Evolutionary conservation across 2,797 vertebrate genomes (phyloP), one percentile per base, ranked within the genome.

Genomic region (Mareca strepera): DNA sequence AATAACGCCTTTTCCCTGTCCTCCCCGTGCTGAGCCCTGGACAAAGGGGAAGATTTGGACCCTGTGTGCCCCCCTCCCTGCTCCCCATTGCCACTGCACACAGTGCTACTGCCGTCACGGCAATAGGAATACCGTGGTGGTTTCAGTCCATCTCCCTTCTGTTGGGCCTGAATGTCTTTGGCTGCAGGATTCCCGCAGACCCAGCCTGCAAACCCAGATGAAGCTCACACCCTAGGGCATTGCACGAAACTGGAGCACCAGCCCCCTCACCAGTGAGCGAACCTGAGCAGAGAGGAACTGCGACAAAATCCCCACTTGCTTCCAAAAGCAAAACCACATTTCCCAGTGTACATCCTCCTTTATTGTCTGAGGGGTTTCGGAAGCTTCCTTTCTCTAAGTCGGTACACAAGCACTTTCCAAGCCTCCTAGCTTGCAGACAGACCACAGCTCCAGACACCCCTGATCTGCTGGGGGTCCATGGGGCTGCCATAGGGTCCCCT

Each of bases 41-140:
- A 18, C 1, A 2, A 64, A 1, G 6, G 10, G 62, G 67, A 33
- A 53, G 63, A 12, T 25, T 18, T 1, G 12, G 43, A 70, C 25
- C 3, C 1, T 0, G 2, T 0, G 0, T 48, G 46, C 29, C 31
- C 1, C 35, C 41, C 22, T 41, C 29, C 21, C 50, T 9, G 3
- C 23, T 74, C 37, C 1, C 0, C 25, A 6, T 17, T 41, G 60
- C 37, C 60, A 39, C 1, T 1, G 10, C 52, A 41, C 26, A 3
- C 1, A 1, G 53, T 1, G 0, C 23, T 43, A 11, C 4, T 16
- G 7, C 17, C 2, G 7, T n/a, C 75, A 58, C 44, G 7, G 17
- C 7, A 3, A 13, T 1, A 3, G n/a, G 23, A 48, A 7, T 53
- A 22, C 2, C 0, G 18, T 0, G 3, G 31, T 8, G 58, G 2